phyloP scores from a whole-genome alignment of 2,888 invertebrate species.

The Lasioglossum marginatum region DNA sequence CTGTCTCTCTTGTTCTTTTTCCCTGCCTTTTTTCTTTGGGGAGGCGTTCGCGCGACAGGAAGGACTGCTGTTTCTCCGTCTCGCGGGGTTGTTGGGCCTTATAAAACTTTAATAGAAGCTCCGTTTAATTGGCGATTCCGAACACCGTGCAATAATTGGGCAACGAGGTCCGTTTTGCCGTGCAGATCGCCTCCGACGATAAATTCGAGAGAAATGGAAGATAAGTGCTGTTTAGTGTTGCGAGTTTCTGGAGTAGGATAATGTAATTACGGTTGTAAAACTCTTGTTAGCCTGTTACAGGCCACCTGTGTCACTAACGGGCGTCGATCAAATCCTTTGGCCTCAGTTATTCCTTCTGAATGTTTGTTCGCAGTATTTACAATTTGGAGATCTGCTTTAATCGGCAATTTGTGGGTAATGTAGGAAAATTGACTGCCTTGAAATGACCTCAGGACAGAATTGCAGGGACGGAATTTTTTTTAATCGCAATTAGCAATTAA shows the following conservation, averaged over 20 bases:
- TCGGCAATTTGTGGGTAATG: too few species aligned
- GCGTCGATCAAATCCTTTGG: neutral
- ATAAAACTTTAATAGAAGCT: conserved; percentile 9
- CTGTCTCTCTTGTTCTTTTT: neutral
- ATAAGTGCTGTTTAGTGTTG: neutral
- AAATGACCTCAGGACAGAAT: too few species aligned
- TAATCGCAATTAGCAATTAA: too few species aligned
- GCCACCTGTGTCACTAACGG: neutral
- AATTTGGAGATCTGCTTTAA: too few species aligned
- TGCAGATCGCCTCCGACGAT: neutral
- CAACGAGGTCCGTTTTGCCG: neutral
- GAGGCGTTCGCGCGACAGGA: conserved; percentile 13
- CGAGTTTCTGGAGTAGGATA: neutral
- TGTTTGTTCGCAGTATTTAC: too few species aligned
- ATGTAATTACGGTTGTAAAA: neutral
- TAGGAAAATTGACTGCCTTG: too few species aligned
- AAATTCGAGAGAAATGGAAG: neutral
- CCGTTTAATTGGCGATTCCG: conserved; percentile 14
- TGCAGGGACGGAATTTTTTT: too few species aligned
- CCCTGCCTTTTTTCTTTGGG: neutral
- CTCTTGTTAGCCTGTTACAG: neutral
- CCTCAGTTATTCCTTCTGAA: neutral
- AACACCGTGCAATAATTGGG: neutral
- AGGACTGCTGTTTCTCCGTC: neutral
- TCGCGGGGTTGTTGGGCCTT: neutral